Base-by-base conservation (phyloP, 2,113 vertebrate genomes). In the Anarrhichthys ocellatus region DNA sequence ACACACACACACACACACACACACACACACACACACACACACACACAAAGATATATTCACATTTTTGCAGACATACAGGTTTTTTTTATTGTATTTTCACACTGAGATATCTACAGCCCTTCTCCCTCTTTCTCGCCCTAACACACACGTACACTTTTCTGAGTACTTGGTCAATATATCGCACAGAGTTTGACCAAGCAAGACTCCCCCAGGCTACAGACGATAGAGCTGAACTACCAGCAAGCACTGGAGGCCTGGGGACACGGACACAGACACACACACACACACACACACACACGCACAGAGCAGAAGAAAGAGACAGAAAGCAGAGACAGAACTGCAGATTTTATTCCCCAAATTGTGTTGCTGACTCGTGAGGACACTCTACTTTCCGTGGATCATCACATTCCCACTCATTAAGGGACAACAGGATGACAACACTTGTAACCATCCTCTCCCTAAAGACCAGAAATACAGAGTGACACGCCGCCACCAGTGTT, bases 401-500 rank as follows among this genome's bases (percentile, higher is more conserved):
- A 72, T 83, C 72, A 46, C 29, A 22, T 56, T 46, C 32, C 62
- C 36, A 52, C 40, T 81, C 82, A 84, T 73, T 84, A 64, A 71
- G 69, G 40, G 77, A 74, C 50, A 48, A 29, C 29, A 50, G 62
- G 32, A 67, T 56, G 58, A 66, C 72, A 63, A 36, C 54, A 11
- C 52, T 2, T 68, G 71, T 70, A 85, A 46, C 40, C 48, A 18
- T 65, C 48, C 59, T 68, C 64, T 58, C 50, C 72, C 61, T 52
- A 54, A 83, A 85, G 52, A 81, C 11, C 65, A 73, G 38, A 64
- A 82, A 86, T 66, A 48, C 66, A 14, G 58, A 38, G 65, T 84
- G 90, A 89, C 75, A 61, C 22, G 52, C 63, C 70, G 81, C 76
- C 24, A 18, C 84, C 73, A 40, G 70, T 71, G 87, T 79, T 90